Base-by-base conservation (phyloP, 2,113 vertebrate genomes). In the Dendropsophus ebraccatus region DNA sequence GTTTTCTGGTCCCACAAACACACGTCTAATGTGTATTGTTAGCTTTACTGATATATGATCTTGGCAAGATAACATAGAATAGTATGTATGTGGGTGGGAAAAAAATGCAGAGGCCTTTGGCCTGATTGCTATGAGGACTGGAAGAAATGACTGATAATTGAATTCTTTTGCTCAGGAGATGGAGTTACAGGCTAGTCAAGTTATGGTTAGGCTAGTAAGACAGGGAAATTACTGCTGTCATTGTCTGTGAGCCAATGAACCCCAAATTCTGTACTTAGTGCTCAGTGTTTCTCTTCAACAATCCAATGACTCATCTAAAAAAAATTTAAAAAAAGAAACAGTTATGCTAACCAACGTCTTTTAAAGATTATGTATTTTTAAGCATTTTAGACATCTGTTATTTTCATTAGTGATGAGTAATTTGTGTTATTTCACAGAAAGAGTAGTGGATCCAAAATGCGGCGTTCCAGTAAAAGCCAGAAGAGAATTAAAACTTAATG, bases 351-450 rank as follows among this genome's bases (percentile, higher is more conserved):
- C 47, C 16, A 49, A 65, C 21, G n/a, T 35, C 13, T 65, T 81
- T 81, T 65, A 81, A 81, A 81, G 37, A 81, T 80, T 41, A 65
- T 81, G 56, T 65, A 65, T 81, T 81, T 81, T 81, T 81, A 81
- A 62, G 77, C 78, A 83, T 56, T 82, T 70, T 72, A 21, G 49
- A 83, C 81, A 83, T 72, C 81, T 70, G 81, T 73, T 83, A 72
- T 83, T 70, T 83, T 72, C 49, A 73, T 70, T 54, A 72, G 67
- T 69, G 60, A 45, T 62, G 78, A 81, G 32, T 62, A 58, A 47
- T 81, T 47, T 65, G 35, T 81, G 78, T 81, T 81, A 62, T 81
- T 81, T 60, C 41, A 28, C 14, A 62, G 47, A 62, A 62, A 65
- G 35, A 45, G 35, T 78, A 58, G 12, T 81, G 78, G 37, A 65